Conservation (phyloP, 2,113 vertebrate species). For the Nerophis lumbriciformis region DNA sequence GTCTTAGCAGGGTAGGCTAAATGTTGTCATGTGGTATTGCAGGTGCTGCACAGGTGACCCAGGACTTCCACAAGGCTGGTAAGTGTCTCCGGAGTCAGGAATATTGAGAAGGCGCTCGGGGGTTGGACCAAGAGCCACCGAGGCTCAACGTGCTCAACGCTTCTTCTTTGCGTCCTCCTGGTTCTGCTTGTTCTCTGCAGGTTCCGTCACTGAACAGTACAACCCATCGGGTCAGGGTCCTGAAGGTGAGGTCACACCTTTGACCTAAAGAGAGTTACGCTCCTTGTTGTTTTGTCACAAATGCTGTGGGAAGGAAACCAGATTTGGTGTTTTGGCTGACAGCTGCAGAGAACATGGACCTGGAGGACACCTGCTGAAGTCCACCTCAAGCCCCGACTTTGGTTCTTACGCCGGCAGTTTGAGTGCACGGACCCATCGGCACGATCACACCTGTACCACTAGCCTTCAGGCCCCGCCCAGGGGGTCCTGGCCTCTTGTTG, state of each 20-base stretch:
- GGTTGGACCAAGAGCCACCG: constrained; percentile 17
- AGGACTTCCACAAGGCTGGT: too few species aligned
- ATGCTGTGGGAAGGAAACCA: too few species aligned
- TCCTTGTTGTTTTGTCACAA: too few species aligned
- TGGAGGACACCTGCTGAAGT: constrained; percentile 82
- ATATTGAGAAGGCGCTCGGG: too few species aligned
- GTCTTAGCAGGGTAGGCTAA: too few species aligned
- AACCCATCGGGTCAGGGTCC: constrained; percentile 77
- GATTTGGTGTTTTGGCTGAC: background rate
- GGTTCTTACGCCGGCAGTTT: constrained; percentile 69
- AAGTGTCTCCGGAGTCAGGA: too few species aligned
- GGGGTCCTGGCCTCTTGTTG: constrained; percentile 5
- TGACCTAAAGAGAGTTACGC: background rate
- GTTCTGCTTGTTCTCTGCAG: constrained; percentile 75
- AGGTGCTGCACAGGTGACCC: too few species aligned
- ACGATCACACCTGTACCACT: constrained; percentile 48
- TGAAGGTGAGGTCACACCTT: constrained; percentile 54
- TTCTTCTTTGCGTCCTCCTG: constrained; percentile 65
- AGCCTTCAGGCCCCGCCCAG: constrained; percentile 37
- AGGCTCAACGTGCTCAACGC: constrained; percentile 59
- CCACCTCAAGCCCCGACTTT: constrained; percentile 69
- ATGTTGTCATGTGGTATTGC: background rate
- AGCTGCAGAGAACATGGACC: constrained; percentile 80
- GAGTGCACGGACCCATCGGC: constrained; percentile 67
- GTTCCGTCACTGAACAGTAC: constrained; percentile 74